Conservation (phyloP, 2,888 invertebrate species). For the Alviniconcha strummeri region DNA sequence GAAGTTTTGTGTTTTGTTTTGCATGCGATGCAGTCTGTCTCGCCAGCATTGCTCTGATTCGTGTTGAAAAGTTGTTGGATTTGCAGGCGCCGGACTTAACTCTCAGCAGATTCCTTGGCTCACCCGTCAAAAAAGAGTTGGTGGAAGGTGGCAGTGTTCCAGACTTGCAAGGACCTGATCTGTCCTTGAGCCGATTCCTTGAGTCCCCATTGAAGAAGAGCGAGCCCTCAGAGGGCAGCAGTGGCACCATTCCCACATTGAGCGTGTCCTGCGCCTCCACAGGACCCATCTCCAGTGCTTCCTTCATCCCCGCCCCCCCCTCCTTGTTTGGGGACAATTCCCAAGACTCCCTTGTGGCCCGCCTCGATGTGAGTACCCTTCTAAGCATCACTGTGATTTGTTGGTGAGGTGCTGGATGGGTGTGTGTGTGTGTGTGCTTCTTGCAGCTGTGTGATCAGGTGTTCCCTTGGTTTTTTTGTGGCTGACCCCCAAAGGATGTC, state of each 20-base stretch:
- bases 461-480: no score
- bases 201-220: constrained; percentile 29
- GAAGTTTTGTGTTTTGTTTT: neutral
- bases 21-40: neutral
- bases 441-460: no score
- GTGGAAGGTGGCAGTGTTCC: neutral
- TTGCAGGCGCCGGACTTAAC: constrained; percentile 75
- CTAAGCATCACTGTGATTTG: no score
- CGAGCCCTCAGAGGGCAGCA: neutral
- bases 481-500: no score
- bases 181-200: constrained; percentile 36
- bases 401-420: no score
- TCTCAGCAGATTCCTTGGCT: constrained; percentile 31
- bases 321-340: constrained; percentile 62
- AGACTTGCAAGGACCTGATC: constrained; percentile 75
- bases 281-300: constrained; percentile 6
- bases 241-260: constrained; percentile 2
- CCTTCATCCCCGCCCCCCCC: constrained; percentile 38
- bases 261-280: constrained; percentile 1
- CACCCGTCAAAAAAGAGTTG: constrained; percentile 23
- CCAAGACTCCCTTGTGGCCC: constrained; percentile 59
- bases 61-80: constrained; percentile 30
- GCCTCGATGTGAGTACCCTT: constrained; percentile 60
- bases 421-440: no score
- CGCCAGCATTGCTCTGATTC: neutral